Conservation (phyloP, 1,140 invertebrate genomes). For the Tetragnatha versicolor region DNA sequence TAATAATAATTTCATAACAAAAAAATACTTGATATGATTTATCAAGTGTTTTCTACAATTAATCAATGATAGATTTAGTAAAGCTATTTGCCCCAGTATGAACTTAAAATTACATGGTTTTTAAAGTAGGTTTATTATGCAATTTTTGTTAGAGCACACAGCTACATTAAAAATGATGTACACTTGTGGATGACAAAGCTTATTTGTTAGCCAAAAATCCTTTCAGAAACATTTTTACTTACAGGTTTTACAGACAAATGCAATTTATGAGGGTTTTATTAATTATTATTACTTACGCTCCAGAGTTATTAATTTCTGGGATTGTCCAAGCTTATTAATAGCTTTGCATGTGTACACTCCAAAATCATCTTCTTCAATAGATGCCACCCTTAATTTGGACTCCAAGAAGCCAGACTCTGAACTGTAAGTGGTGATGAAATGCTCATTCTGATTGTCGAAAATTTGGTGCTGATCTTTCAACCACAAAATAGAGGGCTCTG, state of each 20-base stretch:
- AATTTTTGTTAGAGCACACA: too few relatives aligned
- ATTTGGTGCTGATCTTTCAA: slow-evolving; percentile 80
- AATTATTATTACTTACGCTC: slow-evolving; percentile 65
- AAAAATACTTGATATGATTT: neutral
- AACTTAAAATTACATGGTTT: neutral
- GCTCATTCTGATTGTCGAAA: slow-evolving; percentile 86
- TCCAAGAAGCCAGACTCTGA: slow-evolving; percentile 89
- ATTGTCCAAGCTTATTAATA: slow-evolving; percentile 82
- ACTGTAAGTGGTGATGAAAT: slow-evolving; percentile 83
- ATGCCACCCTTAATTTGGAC: slow-evolving; percentile 85
- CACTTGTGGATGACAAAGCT: neutral
- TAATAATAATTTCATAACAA: neutral
- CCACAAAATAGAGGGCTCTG: slow-evolving; percentile 89
- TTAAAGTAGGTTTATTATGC: neutral
- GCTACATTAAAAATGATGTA: neutral
- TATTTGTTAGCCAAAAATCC: neutral
- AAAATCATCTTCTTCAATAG: slow-evolving; percentile 89
- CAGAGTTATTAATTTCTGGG: slow-evolving; percentile 76
- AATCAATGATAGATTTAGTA: neutral
- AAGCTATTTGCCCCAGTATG: too few relatives aligned
- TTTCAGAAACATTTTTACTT: neutral
- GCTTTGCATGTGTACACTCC: slow-evolving; percentile 87
- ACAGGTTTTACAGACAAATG: neutral
- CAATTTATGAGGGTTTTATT: neutral
- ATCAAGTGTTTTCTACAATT: neutral